Conservation (phyloP, 2,113 vertebrate species). For the Grantiella picta region DNA sequence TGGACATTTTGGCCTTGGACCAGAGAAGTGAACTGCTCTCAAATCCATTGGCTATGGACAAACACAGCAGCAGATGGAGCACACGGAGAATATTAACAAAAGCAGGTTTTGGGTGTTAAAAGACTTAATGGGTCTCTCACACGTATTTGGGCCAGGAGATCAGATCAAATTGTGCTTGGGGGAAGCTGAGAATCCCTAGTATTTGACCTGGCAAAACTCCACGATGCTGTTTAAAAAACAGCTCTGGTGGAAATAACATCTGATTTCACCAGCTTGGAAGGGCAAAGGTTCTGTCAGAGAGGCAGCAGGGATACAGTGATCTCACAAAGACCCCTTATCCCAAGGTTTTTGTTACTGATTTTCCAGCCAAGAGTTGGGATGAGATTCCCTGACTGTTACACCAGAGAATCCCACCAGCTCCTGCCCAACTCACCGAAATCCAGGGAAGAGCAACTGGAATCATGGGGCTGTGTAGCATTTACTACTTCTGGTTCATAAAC, state of each 20-base stretch:
- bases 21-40: conserved; percentile 30
- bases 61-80: conserved; percentile 59
- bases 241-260: not conserved
- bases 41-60: conserved; percentile 30
- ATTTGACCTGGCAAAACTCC: conserved; percentile 33
- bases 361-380: not conserved
- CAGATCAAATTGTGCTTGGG: not conserved
- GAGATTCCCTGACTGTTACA: not conserved
- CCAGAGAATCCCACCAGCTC: not conserved
- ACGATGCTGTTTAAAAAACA: not conserved
- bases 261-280: not conserved
- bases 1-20: conserved; percentile 34
- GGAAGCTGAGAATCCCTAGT: conserved; percentile 9
- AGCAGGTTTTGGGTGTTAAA: conserved; percentile 54
- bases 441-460: not conserved
- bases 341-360: not conserved
- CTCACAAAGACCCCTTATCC: not conserved
- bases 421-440: not conserved
- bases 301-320: not conserved
- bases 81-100: conserved; percentile 16
- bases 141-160: conserved; percentile 10
- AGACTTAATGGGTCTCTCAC: conserved; percentile 24
- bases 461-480: not conserved
- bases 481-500: not conserved
- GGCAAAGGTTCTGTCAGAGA: not conserved